These are phyloP conservation scores for Ophiothrix spiculata DNA, from an alignment of 35 echinoderm and acorn worm species.

Conservation along the genomic window DNA sequence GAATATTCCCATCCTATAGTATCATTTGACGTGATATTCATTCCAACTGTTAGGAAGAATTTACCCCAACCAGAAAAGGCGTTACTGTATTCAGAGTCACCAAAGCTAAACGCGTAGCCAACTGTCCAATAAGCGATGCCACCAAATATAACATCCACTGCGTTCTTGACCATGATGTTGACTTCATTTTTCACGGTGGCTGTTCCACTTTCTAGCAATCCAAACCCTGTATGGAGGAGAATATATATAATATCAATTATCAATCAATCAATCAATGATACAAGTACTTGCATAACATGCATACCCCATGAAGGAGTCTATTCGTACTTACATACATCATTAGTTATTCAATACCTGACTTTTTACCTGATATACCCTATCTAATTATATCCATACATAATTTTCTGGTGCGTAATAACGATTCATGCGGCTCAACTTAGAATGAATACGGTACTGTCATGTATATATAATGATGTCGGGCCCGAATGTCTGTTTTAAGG, in stretches of 20 bases:
- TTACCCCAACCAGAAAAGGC: slow-evolving; percentile 49
- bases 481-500: too few relatives aligned
- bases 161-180: slow-evolving; percentile 90
- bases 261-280: too few relatives aligned
- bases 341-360: too few relatives aligned
- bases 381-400: too few relatives aligned
- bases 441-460: too few relatives aligned
- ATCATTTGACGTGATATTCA: background rate
- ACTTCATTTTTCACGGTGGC: slow-evolving; percentile 83
- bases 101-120: slow-evolving; percentile 60
- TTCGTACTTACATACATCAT: too few relatives aligned
- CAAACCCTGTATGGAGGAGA: slow-evolving; percentile 48
- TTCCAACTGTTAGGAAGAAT: slow-evolving; percentile 20
- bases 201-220: slow-evolving; percentile 70
- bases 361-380: too few relatives aligned
- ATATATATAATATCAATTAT: background rate
- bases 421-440: too few relatives aligned
- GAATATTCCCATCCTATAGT: slow-evolving; percentile 52
- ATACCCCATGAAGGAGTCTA: too few relatives aligned
- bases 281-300: too few relatives aligned
- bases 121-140: slow-evolving; percentile 63
- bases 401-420: too few relatives aligned
- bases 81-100: slow-evolving; percentile 17
- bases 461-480: too few relatives aligned
- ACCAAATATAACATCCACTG: slow-evolving; percentile 79